Evolutionary conservation across 2,797 vertebrate species (phyloP).

Genomic region (Pseudomugil tenellus): DNA sequence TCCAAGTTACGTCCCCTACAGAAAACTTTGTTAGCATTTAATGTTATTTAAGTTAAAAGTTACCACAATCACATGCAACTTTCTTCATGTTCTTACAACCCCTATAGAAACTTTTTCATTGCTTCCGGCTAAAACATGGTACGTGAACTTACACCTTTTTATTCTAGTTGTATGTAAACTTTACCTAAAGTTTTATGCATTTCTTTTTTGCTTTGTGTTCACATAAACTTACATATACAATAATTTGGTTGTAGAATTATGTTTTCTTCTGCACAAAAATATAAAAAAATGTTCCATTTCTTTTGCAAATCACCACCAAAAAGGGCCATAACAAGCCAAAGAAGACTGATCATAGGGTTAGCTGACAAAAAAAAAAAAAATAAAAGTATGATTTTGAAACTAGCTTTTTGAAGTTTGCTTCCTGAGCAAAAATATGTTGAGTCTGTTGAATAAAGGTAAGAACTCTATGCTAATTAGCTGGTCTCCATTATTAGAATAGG

Average conservation of each 20-base stretch:
- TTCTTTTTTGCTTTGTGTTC: conserved; percentile 20
- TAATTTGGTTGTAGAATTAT: conserved; percentile 28
- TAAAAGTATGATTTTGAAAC: conserved; percentile 64
- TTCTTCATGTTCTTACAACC: conserved; percentile 36
- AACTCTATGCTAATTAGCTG: conserved; percentile 84
- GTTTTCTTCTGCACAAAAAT: conserved; percentile 40
- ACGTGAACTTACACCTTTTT: conserved; percentile 36
- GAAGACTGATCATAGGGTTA: conserved; percentile 60
- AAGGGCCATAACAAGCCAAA: conserved; percentile 61
- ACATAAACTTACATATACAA: conserved; percentile 33
- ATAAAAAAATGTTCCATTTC: conserved; percentile 3
- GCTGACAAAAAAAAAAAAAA: conserved; percentile 63
- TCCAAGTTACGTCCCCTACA: conserved; percentile 66
- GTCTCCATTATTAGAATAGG: conserved; percentile 82
- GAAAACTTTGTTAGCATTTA: conserved; percentile 64
- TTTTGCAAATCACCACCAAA: conserved; percentile 29
- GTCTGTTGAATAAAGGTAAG: conserved; percentile 81
- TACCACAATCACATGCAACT: conserved; percentile 23
- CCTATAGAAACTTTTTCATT: conserved; percentile 47
- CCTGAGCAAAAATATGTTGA: conserved; percentile 69
- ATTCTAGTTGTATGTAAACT: conserved; percentile 18
- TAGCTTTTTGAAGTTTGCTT: conserved; percentile 73
- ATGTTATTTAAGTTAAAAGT: conserved; percentile 42
- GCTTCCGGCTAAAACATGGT: conserved; percentile 40
- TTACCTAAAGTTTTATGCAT: conserved; percentile 19